These are phyloP conservation scores for Chromoteleia sp. DNA, from an alignment of 2,888 invertebrate species.

Conservation along the genomic window DNA sequence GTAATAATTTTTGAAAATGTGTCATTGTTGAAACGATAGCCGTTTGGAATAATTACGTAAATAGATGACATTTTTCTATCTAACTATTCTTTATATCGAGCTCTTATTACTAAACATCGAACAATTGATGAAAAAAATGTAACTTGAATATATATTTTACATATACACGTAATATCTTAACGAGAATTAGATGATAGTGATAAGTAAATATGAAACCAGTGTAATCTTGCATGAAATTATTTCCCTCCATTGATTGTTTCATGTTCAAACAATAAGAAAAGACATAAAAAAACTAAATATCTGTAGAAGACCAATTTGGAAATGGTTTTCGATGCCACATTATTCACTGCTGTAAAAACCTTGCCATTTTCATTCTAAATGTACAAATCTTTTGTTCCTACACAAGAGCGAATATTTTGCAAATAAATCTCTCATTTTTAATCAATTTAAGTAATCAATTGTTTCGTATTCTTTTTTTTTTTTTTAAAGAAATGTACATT, in stretches of 20 bases:
- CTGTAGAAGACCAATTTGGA: background rate
- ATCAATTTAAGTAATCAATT: background rate
- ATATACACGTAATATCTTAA: conserved; percentile 2
- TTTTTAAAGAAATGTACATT: background rate
- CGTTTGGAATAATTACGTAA: background rate
- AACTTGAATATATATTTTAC: conserved; percentile 28
- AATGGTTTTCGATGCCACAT: background rate
- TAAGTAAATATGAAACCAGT: conserved; percentile 7
- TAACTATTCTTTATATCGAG: conserved; percentile 21
- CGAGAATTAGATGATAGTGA: background rate
- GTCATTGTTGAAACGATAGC: background rate
- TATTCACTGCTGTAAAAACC: no score
- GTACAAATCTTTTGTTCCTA: background rate
- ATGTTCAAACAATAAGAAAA: background rate
- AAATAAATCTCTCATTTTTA: background rate
- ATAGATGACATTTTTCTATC: conserved; percentile 29
- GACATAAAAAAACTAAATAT: background rate
- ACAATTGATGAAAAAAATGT: conserved; percentile 21
- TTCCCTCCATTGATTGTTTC: background rate
- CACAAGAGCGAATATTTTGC: background rate
- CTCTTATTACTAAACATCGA: conserved; percentile 25
- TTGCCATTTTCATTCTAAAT: background rate
- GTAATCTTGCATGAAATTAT: background rate
- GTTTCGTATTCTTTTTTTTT: no score
- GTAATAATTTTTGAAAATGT: conserved; percentile 1